Evolutionary conservation across 1,140 invertebrate genomes (phyloP).

Genomic region (Euura saliciscinereae): DNA sequence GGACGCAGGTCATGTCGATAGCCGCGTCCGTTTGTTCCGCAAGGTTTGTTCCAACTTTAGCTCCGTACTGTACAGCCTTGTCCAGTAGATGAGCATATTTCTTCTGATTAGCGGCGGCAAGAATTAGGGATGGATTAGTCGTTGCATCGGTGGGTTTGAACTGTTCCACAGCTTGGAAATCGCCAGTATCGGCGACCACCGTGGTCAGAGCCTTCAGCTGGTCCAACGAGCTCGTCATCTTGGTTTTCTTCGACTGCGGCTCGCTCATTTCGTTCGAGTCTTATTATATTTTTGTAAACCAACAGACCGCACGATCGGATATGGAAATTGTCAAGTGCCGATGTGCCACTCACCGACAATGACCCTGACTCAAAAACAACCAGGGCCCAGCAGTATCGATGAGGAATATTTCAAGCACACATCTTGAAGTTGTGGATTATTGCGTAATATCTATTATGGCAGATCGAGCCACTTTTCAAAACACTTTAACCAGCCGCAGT

Average conservation of each 20-base stretch:
- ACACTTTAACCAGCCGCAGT: too few relatives aligned
- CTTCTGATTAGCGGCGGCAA: slow-evolving; percentile 89
- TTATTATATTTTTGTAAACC: too few relatives aligned
- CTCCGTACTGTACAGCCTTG: slow-evolving; percentile 89
- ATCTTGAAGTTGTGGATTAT: too few relatives aligned
- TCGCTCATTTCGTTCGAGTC: too few relatives aligned
- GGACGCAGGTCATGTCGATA: slow-evolving; percentile 91
- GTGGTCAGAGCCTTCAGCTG: slow-evolving; percentile 88
- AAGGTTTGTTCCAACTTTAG: slow-evolving; percentile 68
- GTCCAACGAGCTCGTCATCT: slow-evolving; percentile 75
- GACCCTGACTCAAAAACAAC: too few relatives aligned
- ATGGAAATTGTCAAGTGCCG: too few relatives aligned
- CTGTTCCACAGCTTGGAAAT: slow-evolving; percentile 96
- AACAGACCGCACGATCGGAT: too few relatives aligned
- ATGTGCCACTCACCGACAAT: too few relatives aligned
- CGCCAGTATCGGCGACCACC: slow-evolving; percentile 98
- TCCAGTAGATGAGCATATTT: slow-evolving; percentile 89
- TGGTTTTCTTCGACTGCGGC: slow-evolving; percentile 58
- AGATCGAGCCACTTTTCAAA: too few relatives aligned
- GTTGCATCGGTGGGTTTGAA: slow-evolving; percentile 99
- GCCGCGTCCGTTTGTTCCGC: slow-evolving; percentile 79
- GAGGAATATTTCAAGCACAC: too few relatives aligned
- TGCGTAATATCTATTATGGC: too few relatives aligned
- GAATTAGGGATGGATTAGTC: slow-evolving; percentile 97
- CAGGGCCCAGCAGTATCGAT: too few relatives aligned